Evolutionary conservation across 1,140 invertebrate genomes (phyloP).

Genomic region (Thereuonema tuberculata): DNA sequence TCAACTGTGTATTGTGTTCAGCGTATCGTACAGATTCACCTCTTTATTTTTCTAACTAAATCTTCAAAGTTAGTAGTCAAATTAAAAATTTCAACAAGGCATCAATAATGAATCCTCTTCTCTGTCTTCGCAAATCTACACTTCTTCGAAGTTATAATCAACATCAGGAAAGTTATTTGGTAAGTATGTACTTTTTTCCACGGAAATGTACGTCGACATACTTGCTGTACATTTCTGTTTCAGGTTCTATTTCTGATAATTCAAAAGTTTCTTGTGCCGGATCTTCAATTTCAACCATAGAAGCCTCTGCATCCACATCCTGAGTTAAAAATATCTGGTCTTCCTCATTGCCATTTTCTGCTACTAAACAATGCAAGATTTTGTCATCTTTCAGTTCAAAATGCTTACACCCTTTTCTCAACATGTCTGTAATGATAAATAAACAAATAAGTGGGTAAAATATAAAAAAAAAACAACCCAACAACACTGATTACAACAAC

Average conservation of each 20-base stretch:
- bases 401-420: neutral
- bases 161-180: neutral
- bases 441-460: neutral
- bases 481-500: neutral
- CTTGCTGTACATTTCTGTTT: neutral
- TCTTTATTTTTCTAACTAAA: neutral
- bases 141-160: neutral
- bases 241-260: neutral
- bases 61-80: neutral
- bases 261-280: neutral
- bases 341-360: neutral
- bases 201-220: neutral
- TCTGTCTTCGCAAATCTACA: neutral
- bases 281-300: neutral
- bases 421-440: neutral
- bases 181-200: neutral
- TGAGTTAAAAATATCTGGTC: neutral
- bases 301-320: neutral
- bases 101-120: neutral
- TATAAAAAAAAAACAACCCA: neutral
- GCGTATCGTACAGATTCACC: neutral
- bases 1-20: neutral
- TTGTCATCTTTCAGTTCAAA: neutral
- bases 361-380: neutral
- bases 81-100: neutral